These are phyloP conservation scores for Rallus crepitans DNA, from an alignment of 2,797 vertebrate species.

Conservation along the genomic window DNA sequence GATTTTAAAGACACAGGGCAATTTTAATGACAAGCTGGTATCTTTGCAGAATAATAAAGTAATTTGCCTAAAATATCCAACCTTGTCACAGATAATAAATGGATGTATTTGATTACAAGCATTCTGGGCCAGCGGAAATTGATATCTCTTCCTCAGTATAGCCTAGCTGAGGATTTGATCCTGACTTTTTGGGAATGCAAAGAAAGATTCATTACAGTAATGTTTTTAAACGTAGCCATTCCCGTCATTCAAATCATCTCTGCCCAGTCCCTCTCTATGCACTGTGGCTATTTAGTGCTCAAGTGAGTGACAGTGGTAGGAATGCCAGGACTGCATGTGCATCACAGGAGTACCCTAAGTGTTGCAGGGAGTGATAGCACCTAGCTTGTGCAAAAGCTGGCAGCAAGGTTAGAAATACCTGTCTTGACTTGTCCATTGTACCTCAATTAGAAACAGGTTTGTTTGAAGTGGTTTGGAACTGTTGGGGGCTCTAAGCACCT, in stretches of 20 bases:
- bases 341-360: accelerated
- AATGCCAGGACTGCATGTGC: neutral
- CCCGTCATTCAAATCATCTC: neutral
- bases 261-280: neutral
- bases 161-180: neutral
- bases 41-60: slow-evolving; percentile 56
- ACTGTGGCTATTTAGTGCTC: neutral
- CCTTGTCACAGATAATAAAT: slow-evolving; percentile 56
- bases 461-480: slow-evolving; percentile 24
- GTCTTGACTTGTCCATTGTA: neutral
- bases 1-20: slow-evolving; percentile 48
- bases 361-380: neutral
- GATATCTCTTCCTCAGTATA: neutral
- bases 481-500: neutral
- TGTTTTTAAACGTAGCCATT: neutral
- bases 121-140: slow-evolving; percentile 29
- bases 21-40: slow-evolving; percentile 45
- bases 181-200: neutral
- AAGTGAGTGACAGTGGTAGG: neutral
- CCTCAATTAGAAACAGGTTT: neutral
- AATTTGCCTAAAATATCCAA: slow-evolving; percentile 45
- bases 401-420: neutral
- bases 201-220: neutral
- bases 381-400: neutral
- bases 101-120: slow-evolving; percentile 29